Evolutionary conservation across 2,888 invertebrate genomes (phyloP).

Genomic region (Amphiduros pacificus): DNA sequence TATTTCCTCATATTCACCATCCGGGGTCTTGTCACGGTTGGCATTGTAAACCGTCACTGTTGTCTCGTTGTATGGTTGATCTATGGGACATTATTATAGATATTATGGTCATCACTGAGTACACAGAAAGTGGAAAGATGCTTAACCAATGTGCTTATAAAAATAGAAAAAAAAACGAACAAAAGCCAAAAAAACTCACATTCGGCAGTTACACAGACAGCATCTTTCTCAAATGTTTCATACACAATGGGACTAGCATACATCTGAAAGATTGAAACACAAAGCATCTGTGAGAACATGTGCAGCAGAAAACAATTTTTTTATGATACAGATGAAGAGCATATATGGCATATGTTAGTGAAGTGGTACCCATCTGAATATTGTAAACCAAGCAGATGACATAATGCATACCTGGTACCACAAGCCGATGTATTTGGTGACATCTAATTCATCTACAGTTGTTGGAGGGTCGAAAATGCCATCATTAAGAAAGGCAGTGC

Average conservation of each 20-base stretch:
- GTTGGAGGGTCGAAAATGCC: no score
- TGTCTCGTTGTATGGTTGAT: slow-evolving; percentile 5
- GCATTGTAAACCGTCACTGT: slow-evolving; percentile 15
- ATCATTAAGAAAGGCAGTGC: no score
- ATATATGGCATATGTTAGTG: no score
- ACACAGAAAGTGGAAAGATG: no score
- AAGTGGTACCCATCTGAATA: background rate
- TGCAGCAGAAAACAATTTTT: background rate
- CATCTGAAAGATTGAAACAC: background rate
- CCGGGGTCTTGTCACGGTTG: background rate
- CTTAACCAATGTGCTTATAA: no score
- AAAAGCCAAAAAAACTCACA: slow-evolving; percentile 3
- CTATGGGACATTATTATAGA: background rate
- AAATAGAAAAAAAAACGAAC: no score
- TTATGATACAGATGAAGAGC: background rate
- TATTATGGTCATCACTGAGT: background rate
- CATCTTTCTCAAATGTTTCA: slow-evolving; percentile 12
- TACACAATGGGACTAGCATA: slow-evolving; percentile 4
- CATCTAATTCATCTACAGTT: slow-evolving; percentile 2
- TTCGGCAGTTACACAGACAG: slow-evolving; percentile 13
- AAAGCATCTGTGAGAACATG: background rate
- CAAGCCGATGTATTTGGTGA: slow-evolving; percentile 1
- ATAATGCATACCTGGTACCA: slow-evolving; percentile 7
- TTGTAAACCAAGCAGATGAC: background rate
- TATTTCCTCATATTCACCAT: slow-evolving; percentile 1